phyloP scores from a whole-genome alignment of 35 echinoderm and acorn worm genomes.

The Amphiura filiformis region DNA sequence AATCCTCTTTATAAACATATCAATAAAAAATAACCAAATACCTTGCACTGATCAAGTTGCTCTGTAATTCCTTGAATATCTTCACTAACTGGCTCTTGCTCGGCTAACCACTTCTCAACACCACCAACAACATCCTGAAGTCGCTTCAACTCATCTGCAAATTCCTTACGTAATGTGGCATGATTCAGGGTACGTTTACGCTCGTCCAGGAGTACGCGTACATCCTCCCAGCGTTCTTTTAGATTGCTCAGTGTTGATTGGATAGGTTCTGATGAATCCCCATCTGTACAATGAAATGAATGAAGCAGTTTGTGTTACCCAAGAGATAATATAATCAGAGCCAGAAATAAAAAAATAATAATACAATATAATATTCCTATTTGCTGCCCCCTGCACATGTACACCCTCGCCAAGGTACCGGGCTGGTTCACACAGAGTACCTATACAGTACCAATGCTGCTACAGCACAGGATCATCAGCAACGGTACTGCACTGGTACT shows the following conservation, averaged over 20 bases:
- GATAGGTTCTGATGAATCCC: conserved; percentile 64
- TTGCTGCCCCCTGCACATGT: too few relatives aligned
- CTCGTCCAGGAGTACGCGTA: conserved; percentile 63
- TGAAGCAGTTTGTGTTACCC: too few relatives aligned
- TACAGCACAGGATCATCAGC: too few relatives aligned
- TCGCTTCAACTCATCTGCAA: conserved; percentile 54
- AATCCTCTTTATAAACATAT: not conserved
- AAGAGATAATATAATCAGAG: too few relatives aligned
- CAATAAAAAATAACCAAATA: conserved; percentile 24
- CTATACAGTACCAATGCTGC: too few relatives aligned
- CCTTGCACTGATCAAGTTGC: conserved; percentile 85
- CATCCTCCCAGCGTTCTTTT: conserved; percentile 80
- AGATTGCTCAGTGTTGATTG: conserved; percentile 71
- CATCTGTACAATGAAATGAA: conserved; percentile 43
- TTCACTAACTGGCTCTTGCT: conserved; percentile 45
- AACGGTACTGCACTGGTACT: too few relatives aligned
- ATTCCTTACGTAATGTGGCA: conserved; percentile 67
- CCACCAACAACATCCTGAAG: conserved; percentile 62
- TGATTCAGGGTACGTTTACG: conserved; percentile 80
- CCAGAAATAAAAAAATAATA: too few relatives aligned
- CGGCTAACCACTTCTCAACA: conserved; percentile 65
- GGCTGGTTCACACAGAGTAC: too few relatives aligned
- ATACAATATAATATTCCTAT: too few relatives aligned
- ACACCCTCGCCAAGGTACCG: too few relatives aligned
- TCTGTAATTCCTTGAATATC: conserved; percentile 68